Evolutionary conservation across 2,888 invertebrate species (phyloP).

Genomic region (Xestia sexstrigata): DNA sequence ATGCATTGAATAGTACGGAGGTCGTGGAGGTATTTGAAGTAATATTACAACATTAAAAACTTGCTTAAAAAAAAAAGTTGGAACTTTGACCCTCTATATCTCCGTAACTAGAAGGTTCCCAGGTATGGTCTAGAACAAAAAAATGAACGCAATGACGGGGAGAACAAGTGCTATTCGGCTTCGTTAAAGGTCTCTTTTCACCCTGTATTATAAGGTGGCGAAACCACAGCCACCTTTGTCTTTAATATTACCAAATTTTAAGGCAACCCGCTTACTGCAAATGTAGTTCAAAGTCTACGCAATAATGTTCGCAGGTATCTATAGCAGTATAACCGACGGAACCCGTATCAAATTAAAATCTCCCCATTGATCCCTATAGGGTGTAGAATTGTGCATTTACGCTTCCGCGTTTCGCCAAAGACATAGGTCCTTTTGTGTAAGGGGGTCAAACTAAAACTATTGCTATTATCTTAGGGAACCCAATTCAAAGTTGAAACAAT

Average conservation of each 20-base stretch:
- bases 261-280: background rate
- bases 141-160: too few species aligned
- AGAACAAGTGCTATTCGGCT: too few species aligned
- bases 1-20: too few species aligned
- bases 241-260: slow-evolving; percentile 9
- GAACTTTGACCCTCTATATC: too few species aligned
- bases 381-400: slow-evolving; percentile 3
- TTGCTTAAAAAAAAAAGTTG: too few species aligned
- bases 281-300: background rate
- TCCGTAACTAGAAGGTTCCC: too few species aligned
- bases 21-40: too few species aligned
- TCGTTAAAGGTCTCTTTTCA: too few species aligned
- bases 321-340: background rate
- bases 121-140: too few species aligned
- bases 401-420: slow-evolving; percentile 17
- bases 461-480: slow-evolving; percentile 4
- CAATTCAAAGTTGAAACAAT: slow-evolving; percentile 39
- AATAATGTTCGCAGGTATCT: slow-evolving; percentile 20
- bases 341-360: slow-evolving; percentile 44
- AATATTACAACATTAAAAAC: too few species aligned
- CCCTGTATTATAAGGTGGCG: background rate
- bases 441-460: slow-evolving; percentile 43
- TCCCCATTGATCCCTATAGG: background rate
- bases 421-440: slow-evolving; percentile 17
- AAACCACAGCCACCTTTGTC: background rate